phyloP scores from a whole-genome alignment of 2,888 invertebrate genomes.

The Phlogophora meticulosa region DNA sequence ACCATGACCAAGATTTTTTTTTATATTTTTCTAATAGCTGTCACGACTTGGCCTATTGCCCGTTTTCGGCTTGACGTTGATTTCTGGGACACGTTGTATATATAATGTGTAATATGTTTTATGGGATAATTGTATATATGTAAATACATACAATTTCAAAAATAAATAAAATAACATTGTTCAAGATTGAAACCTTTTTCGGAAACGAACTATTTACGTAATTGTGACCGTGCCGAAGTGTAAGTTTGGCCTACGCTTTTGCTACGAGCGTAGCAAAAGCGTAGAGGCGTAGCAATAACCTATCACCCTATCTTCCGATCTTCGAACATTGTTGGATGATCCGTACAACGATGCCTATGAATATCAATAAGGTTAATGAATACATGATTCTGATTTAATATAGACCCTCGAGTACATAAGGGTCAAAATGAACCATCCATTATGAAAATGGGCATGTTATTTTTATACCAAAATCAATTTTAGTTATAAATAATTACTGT shows the following conservation, averaged over 20 bases:
- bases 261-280: slow-evolving; percentile 40
- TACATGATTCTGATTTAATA: slow-evolving; percentile 19
- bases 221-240: background rate
- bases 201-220: background rate
- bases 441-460: slow-evolving; percentile 7
- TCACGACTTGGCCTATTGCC: too few relatives aligned
- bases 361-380: slow-evolving; percentile 39
- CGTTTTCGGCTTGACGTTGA: too few relatives aligned
- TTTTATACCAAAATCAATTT: slow-evolving; percentile 19
- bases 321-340: slow-evolving; percentile 11
- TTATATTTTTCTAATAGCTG: too few relatives aligned
- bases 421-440: slow-evolving; percentile 6
- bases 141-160: too few relatives aligned
- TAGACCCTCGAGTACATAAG: slow-evolving; percentile 1
- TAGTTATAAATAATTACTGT: slow-evolving; percentile 27
- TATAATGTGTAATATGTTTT: too few relatives aligned
- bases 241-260: slow-evolving; percentile 34
- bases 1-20: too few relatives aligned
- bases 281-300: slow-evolving; percentile 36
- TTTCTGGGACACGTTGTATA: too few relatives aligned
- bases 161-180: too few relatives aligned
- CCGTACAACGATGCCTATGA: slow-evolving; percentile 10
- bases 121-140: too few relatives aligned
- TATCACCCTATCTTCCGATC: slow-evolving; percentile 16
- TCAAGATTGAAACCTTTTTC: background rate